phyloP scores from a whole-genome alignment of 1,140 invertebrate genomes.

The Meloidogyne chitwoodi region DNA sequence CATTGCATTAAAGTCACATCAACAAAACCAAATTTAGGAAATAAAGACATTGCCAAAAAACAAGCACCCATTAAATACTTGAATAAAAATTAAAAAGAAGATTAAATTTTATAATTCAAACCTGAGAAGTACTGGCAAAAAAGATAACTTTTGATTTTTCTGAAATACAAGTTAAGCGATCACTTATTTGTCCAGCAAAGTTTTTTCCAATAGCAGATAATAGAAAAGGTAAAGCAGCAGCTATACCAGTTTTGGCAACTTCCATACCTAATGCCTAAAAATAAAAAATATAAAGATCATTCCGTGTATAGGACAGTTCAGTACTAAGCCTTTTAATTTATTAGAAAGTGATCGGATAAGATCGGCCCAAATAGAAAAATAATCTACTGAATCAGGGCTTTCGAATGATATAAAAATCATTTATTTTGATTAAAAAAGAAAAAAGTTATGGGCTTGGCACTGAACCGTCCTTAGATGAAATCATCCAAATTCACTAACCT shows the following conservation, averaged over 20 bases:
- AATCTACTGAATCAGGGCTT: too few species aligned
- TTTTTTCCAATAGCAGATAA: conserved; percentile 19
- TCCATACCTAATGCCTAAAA: conserved; percentile 13
- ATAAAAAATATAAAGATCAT: neutral
- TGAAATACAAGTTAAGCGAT: conserved; percentile 5
- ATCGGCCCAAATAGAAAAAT: too few species aligned
- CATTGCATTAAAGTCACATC: conserved; percentile 1
- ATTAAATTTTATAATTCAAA: neutral
- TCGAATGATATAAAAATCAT: too few species aligned
- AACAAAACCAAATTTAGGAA: neutral
- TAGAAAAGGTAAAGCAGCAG: conserved; percentile 23
- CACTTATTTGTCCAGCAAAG: conserved; percentile 9
- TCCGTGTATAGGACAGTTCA: too few species aligned
- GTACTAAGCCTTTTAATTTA: too few species aligned
- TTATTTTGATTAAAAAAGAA: too few species aligned
- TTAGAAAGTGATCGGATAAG: too few species aligned
- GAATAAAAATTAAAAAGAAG: neutral
- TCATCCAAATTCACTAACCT: conserved; percentile 16
- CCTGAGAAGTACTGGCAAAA: conserved; percentile 21
- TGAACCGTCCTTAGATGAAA: too few species aligned
- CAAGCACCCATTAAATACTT: conserved; percentile 5
- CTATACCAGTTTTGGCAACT: conserved; percentile 23
- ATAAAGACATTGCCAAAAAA: conserved; percentile 1
- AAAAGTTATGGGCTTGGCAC: too few species aligned
- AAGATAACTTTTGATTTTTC: conserved; percentile 8